Conservation (phyloP, 2,797 vertebrate species). For the Chelon auratus region DNA sequence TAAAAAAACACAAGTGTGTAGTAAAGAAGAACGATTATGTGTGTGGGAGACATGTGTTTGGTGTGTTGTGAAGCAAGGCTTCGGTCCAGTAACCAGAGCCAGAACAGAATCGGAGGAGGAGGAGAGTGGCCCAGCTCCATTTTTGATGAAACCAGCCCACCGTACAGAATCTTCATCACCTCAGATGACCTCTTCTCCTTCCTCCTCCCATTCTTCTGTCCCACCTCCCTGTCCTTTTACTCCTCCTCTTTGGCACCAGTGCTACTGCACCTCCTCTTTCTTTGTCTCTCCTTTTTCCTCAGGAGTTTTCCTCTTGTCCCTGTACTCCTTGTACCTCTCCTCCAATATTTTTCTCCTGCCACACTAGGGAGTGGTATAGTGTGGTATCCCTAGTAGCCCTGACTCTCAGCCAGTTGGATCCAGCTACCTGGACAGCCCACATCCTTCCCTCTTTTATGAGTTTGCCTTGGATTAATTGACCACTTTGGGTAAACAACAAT, state of each 20-base stretch:
- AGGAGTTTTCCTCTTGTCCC: constrained; percentile 18
- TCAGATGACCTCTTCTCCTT: constrained; percentile 65
- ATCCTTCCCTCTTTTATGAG: constrained; percentile 73
- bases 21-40: constrained; percentile 56
- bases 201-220: constrained; percentile 32
- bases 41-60: constrained; percentile 61
- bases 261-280: constrained; percentile 17
- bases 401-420: constrained; percentile 66
- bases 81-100: too few species aligned
- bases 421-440: constrained; percentile 63
- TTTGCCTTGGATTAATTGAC: constrained; percentile 77
- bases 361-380: constrained; percentile 27
- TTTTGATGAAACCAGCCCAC: constrained; percentile 69
- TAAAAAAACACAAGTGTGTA: constrained; percentile 55
- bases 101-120: constrained; percentile 50
- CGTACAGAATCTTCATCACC: constrained; percentile 70
- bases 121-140: constrained; percentile 70
- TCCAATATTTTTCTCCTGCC: constrained; percentile 26
- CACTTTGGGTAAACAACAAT: constrained; percentile 77
- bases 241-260: constrained; percentile 30
- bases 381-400: constrained; percentile 59
- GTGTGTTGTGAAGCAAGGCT: neutral
- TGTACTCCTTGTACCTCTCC: constrained; percentile 15
- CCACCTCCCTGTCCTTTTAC: constrained; percentile 18
- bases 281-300: constrained; percentile 16